Evolutionary conservation across 2,797 vertebrate genomes (phyloP), one percentile per base, ranked within the genome.

Genomic region (Poecilia wingei): DNA sequence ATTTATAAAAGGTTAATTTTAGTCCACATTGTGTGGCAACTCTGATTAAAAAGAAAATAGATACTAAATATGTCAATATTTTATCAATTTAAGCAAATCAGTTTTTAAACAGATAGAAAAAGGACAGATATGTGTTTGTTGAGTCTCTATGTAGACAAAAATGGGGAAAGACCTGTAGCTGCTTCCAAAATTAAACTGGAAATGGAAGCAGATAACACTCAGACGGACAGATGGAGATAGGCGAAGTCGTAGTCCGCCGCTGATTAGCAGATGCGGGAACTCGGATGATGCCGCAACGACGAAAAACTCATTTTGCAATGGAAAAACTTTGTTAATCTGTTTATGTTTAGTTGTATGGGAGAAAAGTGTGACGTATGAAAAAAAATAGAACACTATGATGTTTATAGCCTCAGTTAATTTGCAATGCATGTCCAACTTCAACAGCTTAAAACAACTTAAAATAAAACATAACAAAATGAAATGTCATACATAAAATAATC

Each of bases 231-330:
- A 82, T 16, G 85, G 1, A 76, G 73, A 85, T 72, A 87, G 74
- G 74, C 36, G 79, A 77, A 75, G 28, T 28, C 68, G 64, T 47
- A 79, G 83, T 80, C 47, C 59, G 80, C 72, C 46, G 81, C 70
- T 85, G 88, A 92, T 92, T 91, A 92, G 79, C 82, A 81, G 79
- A 84, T 51, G 71, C 1, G 72, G 90, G 91, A 88, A 89, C 84
- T 84, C 69, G 72, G 36, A 57, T 77, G 72, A 84, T 69, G 80
- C 70, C 14, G 2, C 13, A 78, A 61, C 8, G 16, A 80, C 76
- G 84, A 74, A 39, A 18, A 33, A 9, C 82, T 83, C 33, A 90
- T 88, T 94, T 93, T 92, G 88, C 91, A 87, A 74, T 83, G 79
- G 86, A 91, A 88, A 86, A 68, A 76, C 73, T 76, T 83, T 6